phyloP scores from a whole-genome alignment of 2,797 vertebrate species.

The Semotilus atromaculatus region DNA sequence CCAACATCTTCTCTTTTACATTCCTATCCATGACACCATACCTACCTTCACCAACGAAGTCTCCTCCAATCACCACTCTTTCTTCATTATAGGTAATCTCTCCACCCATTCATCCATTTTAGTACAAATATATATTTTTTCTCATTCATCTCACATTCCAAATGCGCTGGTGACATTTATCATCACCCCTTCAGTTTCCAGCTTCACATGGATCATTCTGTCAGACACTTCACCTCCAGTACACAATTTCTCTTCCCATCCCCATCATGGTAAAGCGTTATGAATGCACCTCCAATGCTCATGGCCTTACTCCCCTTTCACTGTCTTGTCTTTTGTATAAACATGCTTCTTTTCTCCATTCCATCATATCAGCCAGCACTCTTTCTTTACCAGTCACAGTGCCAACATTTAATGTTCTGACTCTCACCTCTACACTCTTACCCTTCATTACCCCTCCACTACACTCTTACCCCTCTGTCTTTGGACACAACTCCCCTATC shows the following conservation, averaged over 20 bases:
- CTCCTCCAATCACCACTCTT: conserved; percentile 11
- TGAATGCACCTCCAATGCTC: conserved; percentile 23
- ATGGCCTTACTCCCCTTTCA: conserved; percentile 23
- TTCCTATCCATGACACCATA: background rate
- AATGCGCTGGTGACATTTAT: background rate
- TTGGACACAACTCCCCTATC: background rate
- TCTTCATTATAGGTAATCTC: background rate
- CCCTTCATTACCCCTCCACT: no score
- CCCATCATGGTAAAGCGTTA: conserved; percentile 19
- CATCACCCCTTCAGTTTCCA: conserved; percentile 1
- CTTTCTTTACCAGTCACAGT: background rate
- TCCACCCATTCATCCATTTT: background rate
- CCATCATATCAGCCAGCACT: background rate
- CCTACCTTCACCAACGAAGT: conserved; percentile 7
- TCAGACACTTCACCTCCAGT: conserved; percentile 4
- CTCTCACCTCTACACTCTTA: background rate
- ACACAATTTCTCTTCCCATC: conserved; percentile 12
- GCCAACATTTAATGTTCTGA: background rate
- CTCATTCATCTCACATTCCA: background rate
- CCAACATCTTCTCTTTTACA: background rate
- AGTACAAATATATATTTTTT: background rate
- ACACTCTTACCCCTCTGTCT: background rate
- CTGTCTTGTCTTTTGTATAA: background rate
- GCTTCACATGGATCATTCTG: background rate
- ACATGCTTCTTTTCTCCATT: background rate